Base-by-base conservation (phyloP, 2,797 vertebrate genomes). In the Telmatherina bonti region DNA sequence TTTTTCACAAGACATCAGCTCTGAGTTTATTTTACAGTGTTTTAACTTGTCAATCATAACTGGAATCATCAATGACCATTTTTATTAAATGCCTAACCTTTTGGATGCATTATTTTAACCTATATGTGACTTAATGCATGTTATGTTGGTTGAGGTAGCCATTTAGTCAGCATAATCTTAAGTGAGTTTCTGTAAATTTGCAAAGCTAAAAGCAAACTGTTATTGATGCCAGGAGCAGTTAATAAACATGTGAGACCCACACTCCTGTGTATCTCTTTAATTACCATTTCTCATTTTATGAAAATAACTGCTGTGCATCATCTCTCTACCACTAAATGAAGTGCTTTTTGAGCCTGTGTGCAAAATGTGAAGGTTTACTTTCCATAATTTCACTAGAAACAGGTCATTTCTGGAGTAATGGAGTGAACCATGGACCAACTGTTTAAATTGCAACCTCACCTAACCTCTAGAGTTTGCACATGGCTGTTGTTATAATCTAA, bases 301-400 rank as follows among this genome's bases (percentile, higher is more conserved):
- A 68, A 84, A 86, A 58, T 75, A 81, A 82, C 79, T 60, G 54
- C 24, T 1, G 57, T 38, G 60, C 45, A 57, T 76, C 73, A 64
- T 80, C 70, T 76, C 71, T 85, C 78, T 85, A 69, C 72, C 69
- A 77, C 86, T 78, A 83, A 89, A 83, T 80, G 15, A 86, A 74
- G 55, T 83, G 77, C 9, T 78, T 63, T 77, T 64, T 26, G 62
- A 79, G 70, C 6, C 58, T 35, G 54, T 47, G 36, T 72, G 60
- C 47, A 70, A 73, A 79, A 85, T 61, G 59, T 56, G 3, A 55
- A 75, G 33, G 57, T 78, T 78, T 83, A 66, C 71, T 79, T 84
- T 55, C 5, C 49, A 73, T 61, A 43, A 72, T 68, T 85, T 81
- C 18, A 52, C 24, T 11, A 22, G 62, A 88, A 84, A 77, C 71